Base-by-base conservation (phyloP, 2,797 vertebrate species). In the Bovichtus variegatus region DNA sequence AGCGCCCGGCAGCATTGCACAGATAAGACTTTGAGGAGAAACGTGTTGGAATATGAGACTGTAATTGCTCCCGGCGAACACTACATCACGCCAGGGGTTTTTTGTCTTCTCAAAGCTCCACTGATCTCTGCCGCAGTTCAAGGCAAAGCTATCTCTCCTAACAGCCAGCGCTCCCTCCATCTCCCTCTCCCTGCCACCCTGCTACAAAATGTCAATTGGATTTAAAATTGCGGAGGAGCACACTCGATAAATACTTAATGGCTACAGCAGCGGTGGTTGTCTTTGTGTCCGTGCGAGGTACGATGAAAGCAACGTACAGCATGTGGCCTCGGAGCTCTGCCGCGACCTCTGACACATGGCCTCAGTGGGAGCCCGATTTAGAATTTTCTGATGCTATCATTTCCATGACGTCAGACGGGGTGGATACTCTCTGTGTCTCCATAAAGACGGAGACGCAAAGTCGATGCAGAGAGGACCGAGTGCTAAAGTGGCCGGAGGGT, bases 211-310 rank as follows among this genome's bases (percentile, higher is more conserved):
- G 83, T 81, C 85, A 86, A 88, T 90, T 87, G 82, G 85, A 82
- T 88, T 87, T 90, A 71, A 76, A 72, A 84, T 89, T 82, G 82
- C 29, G 12, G 62, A 62, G 76, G 27, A 84, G 70, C 72, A 75
- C 74, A 80, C 63, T 70, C 5, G 62, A 84, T 90, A 90, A 83
- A 87, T 87, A 86, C 75, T 85, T 86, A 83, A 88, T 79, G 58
- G 71, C 44, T 72, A 55, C 76, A 77, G 79, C 55, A 12, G 65
- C 46, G 25, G 6, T 10, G 27, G 84, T 86, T 57, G 78, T 78
- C 73, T 87, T 54, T 63, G 21, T 36, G 72, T 25, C 64, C 5
- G 34, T 43, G 58, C 44, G 5, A 70, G 61, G 57, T 61, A 29
- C 62, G 63, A 74, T 65, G 69, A 66, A 38, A 62, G 76, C 25